Evolutionary conservation across 2,113 vertebrate genomes (phyloP).

Genomic region (Cromileptes altivelis): DNA sequence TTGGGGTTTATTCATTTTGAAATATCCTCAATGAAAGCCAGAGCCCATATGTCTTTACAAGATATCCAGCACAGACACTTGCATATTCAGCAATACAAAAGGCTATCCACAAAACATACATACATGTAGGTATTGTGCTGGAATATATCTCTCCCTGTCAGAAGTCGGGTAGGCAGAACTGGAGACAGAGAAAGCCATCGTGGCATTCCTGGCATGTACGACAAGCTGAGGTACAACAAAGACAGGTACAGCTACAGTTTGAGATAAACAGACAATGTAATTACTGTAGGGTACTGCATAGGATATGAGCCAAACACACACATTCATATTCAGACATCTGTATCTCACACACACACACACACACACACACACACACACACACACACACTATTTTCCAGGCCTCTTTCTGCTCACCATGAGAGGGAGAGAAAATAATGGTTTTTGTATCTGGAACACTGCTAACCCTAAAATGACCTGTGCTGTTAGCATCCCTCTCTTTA

Average conservation of each 20-base stretch:
- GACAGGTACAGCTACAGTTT: conserved; percentile 58
- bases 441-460: conserved; percentile 41
- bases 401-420: conserved; percentile 25
- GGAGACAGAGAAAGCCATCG: conserved; percentile 27
- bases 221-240: conserved; percentile 53
- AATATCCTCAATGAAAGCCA: conserved; percentile 19
- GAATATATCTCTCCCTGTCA: conserved; percentile 41
- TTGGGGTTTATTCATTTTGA: conserved; percentile 10
- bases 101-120: neutral
- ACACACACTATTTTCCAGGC: conserved; percentile 35
- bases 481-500: conserved; percentile 17
- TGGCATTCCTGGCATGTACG: conserved; percentile 38
- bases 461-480: conserved; percentile 39
- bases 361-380: conserved; percentile 34
- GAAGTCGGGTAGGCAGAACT: conserved; percentile 22
- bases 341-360: conserved; percentile 32
- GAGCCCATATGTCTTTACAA: conserved; percentile 7
- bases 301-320: conserved; percentile 42
- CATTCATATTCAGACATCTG: conserved; percentile 23
- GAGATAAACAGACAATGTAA: conserved; percentile 66
- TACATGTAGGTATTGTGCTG: conserved; percentile 22
- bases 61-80: conserved; percentile 31
- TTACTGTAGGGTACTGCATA: conserved; percentile 48
- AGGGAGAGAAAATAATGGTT: conserved; percentile 18
- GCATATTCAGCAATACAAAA: conserved; percentile 27